Percentiles rank a stretch among this genome's conserved stretches.
Conservation (phyloP, 1,140 invertebrate species). For the Adelges cooleyi region DNA sequence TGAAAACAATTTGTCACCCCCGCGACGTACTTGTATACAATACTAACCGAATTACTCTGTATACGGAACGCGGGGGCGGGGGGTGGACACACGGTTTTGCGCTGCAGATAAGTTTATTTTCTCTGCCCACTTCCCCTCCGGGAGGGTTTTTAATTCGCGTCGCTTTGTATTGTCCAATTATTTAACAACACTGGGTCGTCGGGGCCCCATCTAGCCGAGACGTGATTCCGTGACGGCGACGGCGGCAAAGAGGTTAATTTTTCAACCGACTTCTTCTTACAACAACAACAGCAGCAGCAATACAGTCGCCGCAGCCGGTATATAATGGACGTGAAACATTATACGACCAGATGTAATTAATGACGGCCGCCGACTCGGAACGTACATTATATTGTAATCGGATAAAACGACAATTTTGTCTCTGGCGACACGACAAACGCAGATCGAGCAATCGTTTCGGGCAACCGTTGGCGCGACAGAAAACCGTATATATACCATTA, state of each 20-base stretch:
- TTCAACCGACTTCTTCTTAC: not conserved
- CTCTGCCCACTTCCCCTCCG: slow-evolving; percentile 6
- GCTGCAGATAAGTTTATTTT: slow-evolving; percentile 25
- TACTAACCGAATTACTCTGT: slow-evolving; percentile 19
- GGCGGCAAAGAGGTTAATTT: slow-evolving; percentile 7
- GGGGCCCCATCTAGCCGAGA: not conserved
- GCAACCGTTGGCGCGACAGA: too few relatives aligned
- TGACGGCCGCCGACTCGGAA: too few relatives aligned
- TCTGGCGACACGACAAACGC: too few relatives aligned
- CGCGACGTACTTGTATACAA: too few relatives aligned
- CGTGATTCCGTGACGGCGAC: slow-evolving; percentile 3
- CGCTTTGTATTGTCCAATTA: slow-evolving; percentile 29
- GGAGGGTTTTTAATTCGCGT: slow-evolving; percentile 25
- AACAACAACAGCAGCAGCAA: too few relatives aligned
- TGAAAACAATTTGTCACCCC: slow-evolving; percentile 29
- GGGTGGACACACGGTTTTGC: not conserved
- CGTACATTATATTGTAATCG: too few relatives aligned
- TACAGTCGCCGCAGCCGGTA: too few relatives aligned
- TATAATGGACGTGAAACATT: too few relatives aligned
- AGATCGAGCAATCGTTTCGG: too few relatives aligned
- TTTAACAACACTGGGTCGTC: slow-evolving; percentile 7
- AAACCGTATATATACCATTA: too few relatives aligned
- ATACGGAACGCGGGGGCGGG: not conserved
- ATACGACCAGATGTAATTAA: too few relatives aligned
- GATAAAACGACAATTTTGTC: too few relatives aligned